Conservation (phyloP, 2,113 vertebrate genomes). For the Nibea albiflora region DNA sequence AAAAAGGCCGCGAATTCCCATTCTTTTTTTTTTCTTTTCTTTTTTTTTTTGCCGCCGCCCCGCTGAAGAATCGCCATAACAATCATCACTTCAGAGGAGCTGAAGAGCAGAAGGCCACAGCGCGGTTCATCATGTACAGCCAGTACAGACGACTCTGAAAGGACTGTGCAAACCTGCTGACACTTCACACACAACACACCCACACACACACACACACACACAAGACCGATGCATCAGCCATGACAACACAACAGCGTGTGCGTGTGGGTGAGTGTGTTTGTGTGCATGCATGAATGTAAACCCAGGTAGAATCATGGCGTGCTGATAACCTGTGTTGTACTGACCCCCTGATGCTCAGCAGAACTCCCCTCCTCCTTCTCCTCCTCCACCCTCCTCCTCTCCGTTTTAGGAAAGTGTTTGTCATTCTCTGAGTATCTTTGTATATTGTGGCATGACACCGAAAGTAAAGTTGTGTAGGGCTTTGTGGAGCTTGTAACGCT, state of each 20-base stretch:
- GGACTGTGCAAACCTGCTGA: conserved; percentile 48
- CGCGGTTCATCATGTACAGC: not conserved
- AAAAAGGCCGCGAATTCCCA: not conserved
- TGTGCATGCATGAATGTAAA: conserved; percentile 48
- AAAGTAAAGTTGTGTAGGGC: conserved; percentile 83
- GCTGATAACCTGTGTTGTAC: conserved; percentile 39
- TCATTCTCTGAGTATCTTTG: conserved; percentile 79
- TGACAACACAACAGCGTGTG: conserved; percentile 20
- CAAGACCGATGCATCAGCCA: conserved; percentile 23
- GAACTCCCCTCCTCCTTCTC: conserved; percentile 29
- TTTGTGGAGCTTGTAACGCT: conserved; percentile 82
- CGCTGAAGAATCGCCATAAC: conserved; percentile 22
- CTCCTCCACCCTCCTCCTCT: conserved; percentile 60
- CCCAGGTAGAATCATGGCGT: conserved; percentile 28
- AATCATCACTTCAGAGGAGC: conserved; percentile 17
- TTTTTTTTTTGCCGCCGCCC: not conserved
- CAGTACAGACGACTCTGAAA: conserved; percentile 20
- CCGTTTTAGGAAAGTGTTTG: conserved; percentile 78
- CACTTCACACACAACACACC: conserved; percentile 3
- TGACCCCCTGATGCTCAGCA: conserved; percentile 55
- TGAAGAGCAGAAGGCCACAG: conserved; percentile 24
- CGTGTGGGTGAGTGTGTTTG: not conserved
- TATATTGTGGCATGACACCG: conserved; percentile 86
- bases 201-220: conserved; percentile 6
- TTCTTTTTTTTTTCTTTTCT: not conserved